Evolutionary conservation across 2,797 vertebrate species (phyloP), one percentile per base, ranked within the genome.

Genomic region (Pseudomugil gertrudae): DNA sequence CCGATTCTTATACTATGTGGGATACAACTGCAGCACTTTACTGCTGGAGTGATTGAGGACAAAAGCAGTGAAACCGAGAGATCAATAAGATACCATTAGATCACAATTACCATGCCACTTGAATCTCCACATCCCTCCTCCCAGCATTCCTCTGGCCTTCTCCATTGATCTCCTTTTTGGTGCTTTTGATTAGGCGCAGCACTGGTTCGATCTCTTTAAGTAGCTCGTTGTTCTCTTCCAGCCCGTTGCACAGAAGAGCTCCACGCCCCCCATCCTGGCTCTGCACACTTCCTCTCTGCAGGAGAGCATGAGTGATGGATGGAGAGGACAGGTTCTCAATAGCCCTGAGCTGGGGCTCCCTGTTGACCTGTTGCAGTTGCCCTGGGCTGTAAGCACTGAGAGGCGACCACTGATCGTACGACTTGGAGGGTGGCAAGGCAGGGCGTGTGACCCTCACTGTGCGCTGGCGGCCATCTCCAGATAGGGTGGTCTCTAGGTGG

Each of bases 201-300:
- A 99, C 96, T 0, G 98, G 97, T 71, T 98, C 94, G 0, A 99
- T 98, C 87, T 99, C 98, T 88, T 93, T 96, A 74, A 99, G 94
- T 72, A 99, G 92, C 50, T 97, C 95, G 0, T 93, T 96, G 83
- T 93, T 95, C 21, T 95, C 96, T 72, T 95, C 81, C 0, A 94
- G 73, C 0, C 94, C 95, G 0, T 96, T 98, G 70, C 93, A 92
- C 67, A 95, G 73, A 19, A 90, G 87, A 1, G 66, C 38, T 0
- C 86, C 76, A 1, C 89, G 84, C 52, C 80, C 79, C 24, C 36
- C 86, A 19, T 89, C 90, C 79, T 92, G 94, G 58, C 65, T 63
- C 61, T 85, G 89, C 32, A 86, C 47, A 36, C 86, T 82, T 40
- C 88, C 91, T 54, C 93, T 79, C 83, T 92, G 69, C 67, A 86